phyloP scores from a whole-genome alignment of 2,113 vertebrate genomes.

The Lasiurus borealis region DNA sequence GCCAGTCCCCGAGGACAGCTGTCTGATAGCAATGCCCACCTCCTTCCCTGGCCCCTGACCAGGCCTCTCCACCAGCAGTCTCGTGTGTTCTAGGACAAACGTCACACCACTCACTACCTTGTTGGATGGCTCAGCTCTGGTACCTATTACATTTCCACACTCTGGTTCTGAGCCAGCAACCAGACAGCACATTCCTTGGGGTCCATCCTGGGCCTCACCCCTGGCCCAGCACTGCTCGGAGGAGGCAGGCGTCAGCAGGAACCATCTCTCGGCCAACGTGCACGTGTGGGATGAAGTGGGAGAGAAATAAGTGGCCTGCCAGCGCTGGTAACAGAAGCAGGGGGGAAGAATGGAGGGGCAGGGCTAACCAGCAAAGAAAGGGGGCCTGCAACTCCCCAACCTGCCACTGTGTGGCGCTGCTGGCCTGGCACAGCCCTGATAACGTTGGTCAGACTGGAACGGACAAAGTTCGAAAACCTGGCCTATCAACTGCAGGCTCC shows the following conservation, averaged over 20 bases:
- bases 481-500: not conserved
- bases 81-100: fast-evolving
- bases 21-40: fast-evolving
- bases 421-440: not conserved
- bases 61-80: fast-evolving
- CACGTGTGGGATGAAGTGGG: not conserved
- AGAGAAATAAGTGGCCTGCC: not conserved
- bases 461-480: not conserved
- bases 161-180: not conserved
- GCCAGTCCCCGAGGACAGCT: not conserved
- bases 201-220: not conserved
- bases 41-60: not conserved
- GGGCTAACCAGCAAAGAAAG: not conserved
- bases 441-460: fast-evolving
- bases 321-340: not conserved
- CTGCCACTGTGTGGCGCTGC: not conserved
- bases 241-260: not conserved
- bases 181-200: not conserved
- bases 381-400: not conserved
- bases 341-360: not conserved
- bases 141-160: not conserved
- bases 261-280: not conserved
- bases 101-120: fast-evolving
- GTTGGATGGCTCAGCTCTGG: not conserved
- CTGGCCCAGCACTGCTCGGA: not conserved